Evolutionary conservation across 2,113 vertebrate genomes (phyloP).

Genomic region (Cnemophilus loriae): DNA sequence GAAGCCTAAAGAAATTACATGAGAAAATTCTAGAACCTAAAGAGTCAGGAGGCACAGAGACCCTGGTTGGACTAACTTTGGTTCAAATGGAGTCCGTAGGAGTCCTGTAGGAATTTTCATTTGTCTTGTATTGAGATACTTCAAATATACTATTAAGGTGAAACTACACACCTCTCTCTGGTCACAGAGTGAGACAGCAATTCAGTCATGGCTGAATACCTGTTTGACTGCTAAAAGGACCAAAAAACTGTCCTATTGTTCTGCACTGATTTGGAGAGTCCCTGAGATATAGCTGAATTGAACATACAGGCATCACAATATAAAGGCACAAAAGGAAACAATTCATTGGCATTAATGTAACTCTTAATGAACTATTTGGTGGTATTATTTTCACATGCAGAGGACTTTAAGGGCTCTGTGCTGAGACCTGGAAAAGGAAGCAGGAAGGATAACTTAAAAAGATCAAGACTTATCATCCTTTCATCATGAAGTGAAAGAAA

Average conservation of each 20-base stretch:
- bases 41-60: not conserved
- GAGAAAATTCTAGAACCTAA: not conserved
- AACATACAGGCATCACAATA: not conserved
- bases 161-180: not conserved
- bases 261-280: not conserved
- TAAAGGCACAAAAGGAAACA: not conserved
- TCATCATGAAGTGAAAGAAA: not conserved
- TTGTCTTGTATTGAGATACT: not conserved
- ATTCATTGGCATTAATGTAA: not conserved
- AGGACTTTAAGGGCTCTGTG: not conserved
- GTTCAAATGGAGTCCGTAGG: not conserved
- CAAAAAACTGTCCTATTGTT: not conserved
- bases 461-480: not conserved
- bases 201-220: not conserved
- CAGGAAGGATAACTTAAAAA: not conserved
- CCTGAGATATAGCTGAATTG: not conserved
- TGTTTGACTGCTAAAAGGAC: not conserved
- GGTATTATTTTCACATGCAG: not conserved
- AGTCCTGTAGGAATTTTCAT: not conserved
- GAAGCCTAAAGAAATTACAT: not conserved
- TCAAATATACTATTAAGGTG: not conserved
- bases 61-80: not conserved
- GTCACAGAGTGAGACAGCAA: not conserved
- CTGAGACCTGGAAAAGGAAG: not conserved
- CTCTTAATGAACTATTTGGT: not conserved